Evolutionary conservation across 2,888 invertebrate genomes (phyloP).

Genomic region (Oegoconia quadripuncta): DNA sequence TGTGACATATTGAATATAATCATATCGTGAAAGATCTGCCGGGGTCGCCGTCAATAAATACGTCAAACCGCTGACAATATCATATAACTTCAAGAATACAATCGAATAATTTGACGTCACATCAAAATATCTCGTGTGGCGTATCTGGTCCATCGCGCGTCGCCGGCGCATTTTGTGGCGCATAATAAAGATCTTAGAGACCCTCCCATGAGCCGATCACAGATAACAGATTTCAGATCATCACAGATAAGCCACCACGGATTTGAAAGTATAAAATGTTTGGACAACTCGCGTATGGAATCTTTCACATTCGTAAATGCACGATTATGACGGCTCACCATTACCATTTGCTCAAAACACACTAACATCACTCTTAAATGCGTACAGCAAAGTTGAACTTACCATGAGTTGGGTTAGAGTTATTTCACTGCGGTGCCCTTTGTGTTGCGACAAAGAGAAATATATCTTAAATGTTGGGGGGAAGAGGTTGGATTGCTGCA

Average conservation of each 20-base stretch:
- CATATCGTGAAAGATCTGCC: conserved; percentile 56
- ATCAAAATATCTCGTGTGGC: conserved; percentile 48
- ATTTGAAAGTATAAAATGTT: conserved; percentile 80
- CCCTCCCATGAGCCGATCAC: conserved; percentile 63
- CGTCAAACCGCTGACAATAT: conserved; percentile 52
- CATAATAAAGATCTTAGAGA: conserved; percentile 76
- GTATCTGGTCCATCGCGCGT: conserved; percentile 30
- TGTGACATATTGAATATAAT: conserved; percentile 56
- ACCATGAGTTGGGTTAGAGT: conserved; percentile 15
- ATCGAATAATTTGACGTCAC: conserved; percentile 66
- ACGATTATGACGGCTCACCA: conserved; percentile 64
- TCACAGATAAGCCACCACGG: conserved; percentile 66
- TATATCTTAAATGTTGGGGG: conserved; percentile 30
- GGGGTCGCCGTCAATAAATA: conserved; percentile 63
- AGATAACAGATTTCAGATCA: conserved; percentile 72
- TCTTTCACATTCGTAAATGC: conserved; percentile 69
- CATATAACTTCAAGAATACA: conserved; percentile 57
- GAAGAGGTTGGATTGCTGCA: conserved; percentile 33
- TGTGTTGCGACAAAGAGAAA: conserved; percentile 22
- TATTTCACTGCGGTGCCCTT: conserved; percentile 22
- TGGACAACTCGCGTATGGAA: conserved; percentile 75
- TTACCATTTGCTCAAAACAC: conserved; percentile 15
- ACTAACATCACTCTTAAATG: conserved; percentile 31
- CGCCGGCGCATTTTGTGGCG: conserved; percentile 30
- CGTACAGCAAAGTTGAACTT: conserved; percentile 30